Base-by-base conservation (phyloP, 2,888 invertebrate species). In the Toxonevra muliebris region DNA sequence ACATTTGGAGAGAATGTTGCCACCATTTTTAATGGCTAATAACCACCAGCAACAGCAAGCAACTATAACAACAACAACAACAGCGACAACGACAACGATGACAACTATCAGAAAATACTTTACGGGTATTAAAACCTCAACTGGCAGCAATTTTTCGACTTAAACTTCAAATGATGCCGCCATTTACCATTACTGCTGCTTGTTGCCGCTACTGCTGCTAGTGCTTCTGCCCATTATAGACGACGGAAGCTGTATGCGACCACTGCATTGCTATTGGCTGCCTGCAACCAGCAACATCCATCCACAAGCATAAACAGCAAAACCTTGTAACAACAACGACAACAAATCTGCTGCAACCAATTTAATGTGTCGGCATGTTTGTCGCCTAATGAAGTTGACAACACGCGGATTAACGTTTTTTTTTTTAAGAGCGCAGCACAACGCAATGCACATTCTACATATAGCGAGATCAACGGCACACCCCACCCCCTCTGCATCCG, bases 361-460 rank as follows among this genome's bases (percentile, higher is more conserved):
- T 80, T 81, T 80, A 80, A 80, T 81, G 80, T 80, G 80, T 79
- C 82, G 80, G 84, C 80, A 79, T 79, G 84, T 84, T 84, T 84
- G 85, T 84, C 84, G 82, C 72, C 83, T 84, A 84, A 84, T 84
- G 85, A 84, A 84, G 84, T 85, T 85, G 84, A 84, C 85, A 85
- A 85, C 84, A 83, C 83, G 81, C 82, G 80, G 84, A 83, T 83
- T 84, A 83, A 82, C 84, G 83, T 83, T 84, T 81, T 84, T 71
- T 83, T 84, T 81, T 84, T 71, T 66, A 71, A 70, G 72, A 68
- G 70, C 68, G 52, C 61, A 58, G 63, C 65, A 62, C 20, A 57
- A 66, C 30, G 7, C 30, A n/a, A n/a, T n/a, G n/a, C n/a, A n/a
- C n/a, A n/a, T n/a, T n/a, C n/a, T n/a, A n/a, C n/a, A n/a, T n/a